These are phyloP conservation scores for Telmatochromis brichardi DNA, from an alignment of 2,113 vertebrate genomes.

Conservation along the genomic window DNA sequence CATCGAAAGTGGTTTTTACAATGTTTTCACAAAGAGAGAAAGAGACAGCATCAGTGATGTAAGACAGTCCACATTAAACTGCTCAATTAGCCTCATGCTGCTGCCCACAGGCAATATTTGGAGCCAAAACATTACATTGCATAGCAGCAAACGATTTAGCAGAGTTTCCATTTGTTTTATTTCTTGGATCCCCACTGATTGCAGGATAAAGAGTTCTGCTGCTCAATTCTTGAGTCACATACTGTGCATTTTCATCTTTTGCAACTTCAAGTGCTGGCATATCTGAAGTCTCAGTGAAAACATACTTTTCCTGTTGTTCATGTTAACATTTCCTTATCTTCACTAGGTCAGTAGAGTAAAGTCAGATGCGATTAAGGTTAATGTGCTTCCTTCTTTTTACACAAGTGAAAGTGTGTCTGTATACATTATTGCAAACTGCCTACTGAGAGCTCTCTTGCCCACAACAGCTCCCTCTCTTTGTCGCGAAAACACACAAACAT, in stretches of 20 bases:
- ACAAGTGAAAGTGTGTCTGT: neutral
- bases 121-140: neutral
- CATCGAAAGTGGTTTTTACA: neutral
- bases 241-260: neutral
- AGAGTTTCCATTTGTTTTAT: neutral
- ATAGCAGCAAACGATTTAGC: neutral
- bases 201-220: neutral
- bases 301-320: neutral
- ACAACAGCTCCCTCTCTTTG: neutral
- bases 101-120: neutral
- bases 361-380: constrained; percentile 8
- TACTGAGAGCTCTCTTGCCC: neutral
- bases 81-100: constrained; percentile 9
- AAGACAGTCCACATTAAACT: neutral
- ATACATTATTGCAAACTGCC: neutral
- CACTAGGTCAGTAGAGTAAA: neutral
- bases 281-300: neutral
- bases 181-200: neutral
- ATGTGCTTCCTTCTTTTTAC: neutral
- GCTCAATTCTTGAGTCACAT: neutral
- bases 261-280: neutral
- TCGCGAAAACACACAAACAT: neutral
- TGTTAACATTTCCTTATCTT: neutral
- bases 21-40: neutral
- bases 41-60: neutral